Percentiles rank a stretch among this genome's conserved stretches.
Conservation (phyloP, 1,140 invertebrate genomes). For the Zaprionus nigranus region DNA sequence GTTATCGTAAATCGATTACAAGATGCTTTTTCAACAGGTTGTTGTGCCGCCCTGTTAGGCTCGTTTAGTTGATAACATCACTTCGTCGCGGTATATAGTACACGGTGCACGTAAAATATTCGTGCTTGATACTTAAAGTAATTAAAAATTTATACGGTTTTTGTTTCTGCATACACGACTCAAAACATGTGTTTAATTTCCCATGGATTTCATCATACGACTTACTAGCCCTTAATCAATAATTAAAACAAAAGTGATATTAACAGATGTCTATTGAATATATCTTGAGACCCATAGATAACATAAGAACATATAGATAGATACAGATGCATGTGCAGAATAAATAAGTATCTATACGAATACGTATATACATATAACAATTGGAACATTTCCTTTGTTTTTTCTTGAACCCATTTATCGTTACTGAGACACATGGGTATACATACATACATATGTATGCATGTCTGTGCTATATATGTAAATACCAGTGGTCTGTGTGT, state of each 20-base stretch:
- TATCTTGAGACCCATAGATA: constrained; percentile 7
- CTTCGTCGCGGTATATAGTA: constrained; percentile 34
- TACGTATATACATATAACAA: constrained; percentile 35
- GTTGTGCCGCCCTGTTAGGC: constrained; percentile 45
- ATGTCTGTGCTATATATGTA: constrained; percentile 7
- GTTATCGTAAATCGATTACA: constrained; percentile 1
- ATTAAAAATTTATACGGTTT: constrained; percentile 54
- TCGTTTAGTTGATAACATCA: constrained; percentile 52
- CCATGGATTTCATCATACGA: neutral
- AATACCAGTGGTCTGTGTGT: neutral
- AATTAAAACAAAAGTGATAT: neutral
- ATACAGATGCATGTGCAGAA: constrained; percentile 9
- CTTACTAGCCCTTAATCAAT: neutral
- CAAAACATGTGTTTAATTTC: neutral
- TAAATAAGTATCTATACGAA: constrained; percentile 21
- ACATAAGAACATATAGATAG: constrained; percentile 13
- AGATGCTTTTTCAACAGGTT: constrained; percentile 49
- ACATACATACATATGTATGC: constrained; percentile 10
- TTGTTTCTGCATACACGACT: constrained; percentile 20
- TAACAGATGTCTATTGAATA: neutral
- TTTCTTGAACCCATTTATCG: constrained; percentile 35
- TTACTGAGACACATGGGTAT: neutral
- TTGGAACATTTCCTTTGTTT: constrained; percentile 48
- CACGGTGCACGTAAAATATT: constrained; percentile 27
- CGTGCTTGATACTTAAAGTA: constrained; percentile 69